phyloP scores from a whole-genome alignment of 2,113 vertebrate species.

The Mola mola region DNA sequence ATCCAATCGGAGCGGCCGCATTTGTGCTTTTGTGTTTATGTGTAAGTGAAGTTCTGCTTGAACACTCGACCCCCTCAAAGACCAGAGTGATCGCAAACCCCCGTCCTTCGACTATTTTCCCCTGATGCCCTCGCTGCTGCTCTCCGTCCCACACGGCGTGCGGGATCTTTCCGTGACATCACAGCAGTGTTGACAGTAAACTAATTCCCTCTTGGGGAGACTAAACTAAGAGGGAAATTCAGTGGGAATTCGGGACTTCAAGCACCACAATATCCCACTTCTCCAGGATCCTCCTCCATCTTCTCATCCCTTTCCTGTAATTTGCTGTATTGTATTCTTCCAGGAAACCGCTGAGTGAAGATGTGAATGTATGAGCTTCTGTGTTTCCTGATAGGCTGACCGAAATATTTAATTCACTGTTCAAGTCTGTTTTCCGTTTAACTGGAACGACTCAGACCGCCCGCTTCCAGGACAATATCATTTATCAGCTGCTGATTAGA shows the following conservation, averaged over 20 bases:
- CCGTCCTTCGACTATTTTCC: slow-evolving; percentile 34
- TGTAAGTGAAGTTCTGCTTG: slow-evolving; percentile 2
- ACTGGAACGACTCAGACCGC: not conserved
- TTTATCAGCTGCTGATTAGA: not conserved
- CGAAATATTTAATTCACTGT: too few relatives aligned
- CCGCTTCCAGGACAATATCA: not conserved
- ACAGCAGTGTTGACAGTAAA: slow-evolving; percentile 74
- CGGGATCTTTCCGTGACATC: slow-evolving; percentile 81
- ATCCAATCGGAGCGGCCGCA: slow-evolving; percentile 24
- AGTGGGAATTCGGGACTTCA: slow-evolving; percentile 50
- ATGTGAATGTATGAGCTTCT: slow-evolving; percentile 7
- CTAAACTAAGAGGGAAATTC: slow-evolving; percentile 53
- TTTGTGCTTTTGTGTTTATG: slow-evolving; percentile 46
- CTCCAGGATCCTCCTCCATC: slow-evolving; percentile 1
- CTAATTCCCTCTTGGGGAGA: slow-evolving; percentile 72
- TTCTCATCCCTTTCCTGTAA: slow-evolving; percentile 16
- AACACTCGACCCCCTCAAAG: slow-evolving; percentile 1
- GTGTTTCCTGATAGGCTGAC: not conserved
- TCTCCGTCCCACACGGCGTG: slow-evolving; percentile 44
- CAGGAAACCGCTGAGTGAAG: not conserved
- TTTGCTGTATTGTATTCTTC: slow-evolving; percentile 2
- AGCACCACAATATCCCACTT: not conserved
- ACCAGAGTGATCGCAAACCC: slow-evolving; percentile 10
- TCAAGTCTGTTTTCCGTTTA: not conserved
- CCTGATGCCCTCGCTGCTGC: slow-evolving; percentile 19